Evolutionary conservation across 1,140 invertebrate genomes (phyloP).

Genomic region (Drosophila ironensis): DNA sequence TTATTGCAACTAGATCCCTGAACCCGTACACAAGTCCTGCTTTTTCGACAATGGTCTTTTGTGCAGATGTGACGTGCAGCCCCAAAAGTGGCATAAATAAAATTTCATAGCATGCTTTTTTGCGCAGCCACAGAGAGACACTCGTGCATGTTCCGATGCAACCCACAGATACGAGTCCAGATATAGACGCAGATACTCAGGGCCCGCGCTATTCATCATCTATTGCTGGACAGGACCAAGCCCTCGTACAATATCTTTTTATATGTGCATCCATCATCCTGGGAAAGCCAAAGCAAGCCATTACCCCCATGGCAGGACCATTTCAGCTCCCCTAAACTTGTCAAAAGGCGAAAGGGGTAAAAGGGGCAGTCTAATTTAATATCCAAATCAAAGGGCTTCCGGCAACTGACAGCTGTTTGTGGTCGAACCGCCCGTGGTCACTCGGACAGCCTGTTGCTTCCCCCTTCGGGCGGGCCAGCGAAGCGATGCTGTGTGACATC

Average conservation of each 20-base stretch:
- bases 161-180: neutral
- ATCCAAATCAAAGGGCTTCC: conserved; percentile 49
- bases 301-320: conserved; percentile 36
- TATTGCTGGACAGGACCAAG: conserved; percentile 21
- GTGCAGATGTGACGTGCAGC: conserved; percentile 61
- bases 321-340: conserved; percentile 31
- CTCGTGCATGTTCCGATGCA: neutral
- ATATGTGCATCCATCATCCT: conserved; percentile 44
- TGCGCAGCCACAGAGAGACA: conserved; percentile 9
- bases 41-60: conserved; percentile 35
- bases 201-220: conserved; percentile 34
- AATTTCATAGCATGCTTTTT: conserved; percentile 66
- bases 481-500: neutral
- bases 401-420: conserved; percentile 58
- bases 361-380: conserved; percentile 53
- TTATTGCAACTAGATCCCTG: no score
- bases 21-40: no score
- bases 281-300: conserved; percentile 13
- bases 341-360: conserved; percentile 4
- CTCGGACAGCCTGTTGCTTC: conserved; percentile 37
- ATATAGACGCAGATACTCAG: conserved; percentile 5
- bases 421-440: conserved; percentile 28
- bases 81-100: conserved; percentile 76
- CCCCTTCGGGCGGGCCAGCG: neutral
- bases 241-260: conserved; percentile 19